A percentile compares a stretch with the other conserved stretches of the same genome.
Evolutionary conservation across 2,888 invertebrate species (phyloP).

Genomic region (Habrosyne pyritoides): DNA sequence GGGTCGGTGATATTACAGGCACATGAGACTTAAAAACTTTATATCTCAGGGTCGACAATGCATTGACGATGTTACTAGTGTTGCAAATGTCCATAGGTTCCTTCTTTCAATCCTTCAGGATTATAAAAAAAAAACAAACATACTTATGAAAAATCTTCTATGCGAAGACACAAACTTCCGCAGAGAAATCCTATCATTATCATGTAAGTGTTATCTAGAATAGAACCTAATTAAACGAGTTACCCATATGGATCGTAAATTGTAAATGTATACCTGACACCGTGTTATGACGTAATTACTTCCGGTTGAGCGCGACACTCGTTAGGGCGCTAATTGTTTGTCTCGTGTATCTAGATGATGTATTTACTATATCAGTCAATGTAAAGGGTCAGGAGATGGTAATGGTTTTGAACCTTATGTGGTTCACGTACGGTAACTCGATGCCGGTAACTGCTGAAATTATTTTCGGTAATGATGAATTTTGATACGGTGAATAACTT

Average conservation of each 20-base stretch:
- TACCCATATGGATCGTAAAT: constrained; percentile 50
- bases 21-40: no score
- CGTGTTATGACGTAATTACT: constrained; percentile 56
- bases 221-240: constrained; percentile 62
- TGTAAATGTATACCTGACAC: constrained; percentile 38
- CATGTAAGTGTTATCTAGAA: constrained; percentile 30
- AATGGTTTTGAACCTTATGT: not conserved
- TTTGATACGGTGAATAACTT: constrained; percentile 4
- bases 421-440: not conserved
- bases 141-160: not conserved
- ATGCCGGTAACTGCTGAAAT: not conserved
- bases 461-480: constrained; percentile 5
- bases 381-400: constrained; percentile 39
- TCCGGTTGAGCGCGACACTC: constrained; percentile 41
- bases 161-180: constrained; percentile 20
- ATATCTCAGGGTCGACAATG: no score
- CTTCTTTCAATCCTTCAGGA: no score
- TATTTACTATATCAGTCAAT: constrained; percentile 59
- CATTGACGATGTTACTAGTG: no score
- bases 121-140: no score
- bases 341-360: constrained; percentile 60
- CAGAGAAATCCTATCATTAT: constrained; percentile 25
- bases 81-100: no score
- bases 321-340: constrained; percentile 49
- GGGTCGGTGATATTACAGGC: no score